Evolutionary conservation across 2,113 vertebrate genomes (phyloP), one percentile per base, ranked within the genome.

Genomic region (Alces alces): DNA sequence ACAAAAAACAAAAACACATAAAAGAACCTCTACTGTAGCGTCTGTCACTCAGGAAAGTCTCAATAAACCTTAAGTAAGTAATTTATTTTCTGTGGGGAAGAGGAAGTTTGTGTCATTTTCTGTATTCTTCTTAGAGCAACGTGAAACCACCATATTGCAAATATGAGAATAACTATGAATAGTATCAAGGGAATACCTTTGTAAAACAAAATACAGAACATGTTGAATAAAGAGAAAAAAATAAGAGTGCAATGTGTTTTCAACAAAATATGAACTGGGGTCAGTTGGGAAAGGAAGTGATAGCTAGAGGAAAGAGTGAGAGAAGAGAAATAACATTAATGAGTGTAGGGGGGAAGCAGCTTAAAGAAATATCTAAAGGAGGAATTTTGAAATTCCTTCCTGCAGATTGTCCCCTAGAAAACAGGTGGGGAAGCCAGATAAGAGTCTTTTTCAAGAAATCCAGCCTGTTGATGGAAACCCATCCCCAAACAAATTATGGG

Each of bases 401-500:
- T 91, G n/a, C 25, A 80, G 19, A 3, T 39, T 27, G 15, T 85
- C 17, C 45, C 61, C 3, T 14, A 76, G 85, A 70, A 96, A 89
- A 73, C 23, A 84, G 21, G 3, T 7, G 6, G 6, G 27, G 17
- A 94, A 83, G 30, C 19, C 55, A 55, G 58, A 60, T 30, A 82
- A 54, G 30, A 88, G 23, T 3, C 52, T 76, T 66, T 66, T 61
- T 21, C 73, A 54, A 78, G 47, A 91, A 95, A 90, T 43, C 11
- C 33, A 89, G 13, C 27, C 55, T 93, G 94, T 86, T 93, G 54
- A 93, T 57, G 36, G 57, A 89, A 96, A 43, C 27, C 47, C 7
- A 52, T 87, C 27, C 50, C 25, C 12, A 58, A 27, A n/a, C 28
- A 90, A 97, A 92, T 90, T 58, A 84, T 43, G 27, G 6, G 45